phyloP scores from a whole-genome alignment of 2,113 vertebrate species.

The Cebidichthys violaceus region DNA sequence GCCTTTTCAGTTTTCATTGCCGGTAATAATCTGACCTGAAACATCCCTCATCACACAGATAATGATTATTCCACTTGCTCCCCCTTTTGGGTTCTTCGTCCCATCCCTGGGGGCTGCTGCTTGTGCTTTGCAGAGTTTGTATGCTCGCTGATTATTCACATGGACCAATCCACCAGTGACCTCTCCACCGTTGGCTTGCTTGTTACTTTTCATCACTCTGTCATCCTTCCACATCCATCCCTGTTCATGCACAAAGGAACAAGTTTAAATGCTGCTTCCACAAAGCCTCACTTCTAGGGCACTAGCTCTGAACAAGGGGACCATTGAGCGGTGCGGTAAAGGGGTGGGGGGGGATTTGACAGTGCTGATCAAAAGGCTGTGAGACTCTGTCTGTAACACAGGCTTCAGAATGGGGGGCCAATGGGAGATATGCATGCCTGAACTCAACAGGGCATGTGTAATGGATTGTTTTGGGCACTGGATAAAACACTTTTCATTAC shows the following conservation, averaged over 20 bases:
- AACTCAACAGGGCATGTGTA: constrained; percentile 44
- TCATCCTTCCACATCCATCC: constrained; percentile 41
- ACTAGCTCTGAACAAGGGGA: constrained; percentile 75
- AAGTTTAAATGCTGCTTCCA: constrained; percentile 62
- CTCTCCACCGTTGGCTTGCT: constrained; percentile 32
- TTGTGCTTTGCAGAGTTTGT: constrained; percentile 37
- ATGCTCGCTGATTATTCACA: constrained; percentile 41
- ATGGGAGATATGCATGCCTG: constrained; percentile 52
- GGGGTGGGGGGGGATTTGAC: constrained; percentile 55
- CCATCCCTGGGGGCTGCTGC: constrained; percentile 36
- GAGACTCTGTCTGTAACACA: constrained; percentile 35
- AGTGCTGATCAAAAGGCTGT: constrained; percentile 67
- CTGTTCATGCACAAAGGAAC: constrained; percentile 53
- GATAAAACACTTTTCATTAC: constrained; percentile 18
- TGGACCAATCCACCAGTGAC: constrained; percentile 33
- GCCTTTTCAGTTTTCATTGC: constrained; percentile 33
- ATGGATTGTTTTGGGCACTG: constrained; percentile 29
- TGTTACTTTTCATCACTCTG: constrained; percentile 31
- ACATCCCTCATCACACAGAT: constrained; percentile 49
- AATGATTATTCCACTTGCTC: constrained; percentile 67
- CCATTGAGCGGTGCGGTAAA: constrained; percentile 68
- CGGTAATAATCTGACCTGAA: constrained; percentile 51
- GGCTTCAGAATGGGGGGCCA: constrained; percentile 38
- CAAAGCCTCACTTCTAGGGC: constrained; percentile 69
- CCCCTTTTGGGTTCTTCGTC: constrained; percentile 16